A percentile compares a stretch with the other conserved stretches of the same genome.
Evolutionary conservation across 2,797 vertebrate species (phyloP).

Genomic region (Hoplostethus mediterraneus): DNA sequence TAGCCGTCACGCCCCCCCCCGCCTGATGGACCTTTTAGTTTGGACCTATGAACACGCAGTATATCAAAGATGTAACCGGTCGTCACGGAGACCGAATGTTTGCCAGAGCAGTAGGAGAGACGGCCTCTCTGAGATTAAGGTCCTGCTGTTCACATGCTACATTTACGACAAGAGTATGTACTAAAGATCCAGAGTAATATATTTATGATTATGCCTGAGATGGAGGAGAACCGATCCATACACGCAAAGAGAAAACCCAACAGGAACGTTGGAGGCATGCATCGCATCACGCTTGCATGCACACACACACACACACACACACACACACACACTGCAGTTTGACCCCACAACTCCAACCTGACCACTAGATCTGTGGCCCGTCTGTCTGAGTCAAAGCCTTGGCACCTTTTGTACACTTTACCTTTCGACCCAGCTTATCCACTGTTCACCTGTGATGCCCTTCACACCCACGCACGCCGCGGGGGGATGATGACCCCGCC

Average conservation of each 20-base stretch:
- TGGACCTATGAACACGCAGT: slow-evolving; percentile 80
- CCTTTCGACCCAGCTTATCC: slow-evolving; percentile 33
- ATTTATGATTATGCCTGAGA: slow-evolving; percentile 70
- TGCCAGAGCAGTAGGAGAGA: slow-evolving; percentile 63
- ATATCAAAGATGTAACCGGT: slow-evolving; percentile 79
- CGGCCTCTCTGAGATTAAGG: slow-evolving; percentile 77
- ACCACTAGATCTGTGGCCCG: slow-evolving; percentile 56
- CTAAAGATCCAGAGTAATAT: slow-evolving; percentile 77
- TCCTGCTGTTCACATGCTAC: slow-evolving; percentile 49
- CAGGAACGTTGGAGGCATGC: slow-evolving; percentile 45
- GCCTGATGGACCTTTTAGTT: slow-evolving; percentile 73
- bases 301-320: slow-evolving; percentile 29
- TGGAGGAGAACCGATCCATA: slow-evolving; percentile 49
- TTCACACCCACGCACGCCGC: slow-evolving; percentile 50
- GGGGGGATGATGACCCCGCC: slow-evolving; percentile 56
- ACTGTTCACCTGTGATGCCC: slow-evolving; percentile 56
- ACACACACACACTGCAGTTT: slow-evolving; percentile 37
- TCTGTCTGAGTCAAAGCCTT: slow-evolving; percentile 61
- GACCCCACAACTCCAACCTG: slow-evolving; percentile 43
- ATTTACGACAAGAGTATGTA: slow-evolving; percentile 67
- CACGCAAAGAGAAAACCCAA: slow-evolving; percentile 34
- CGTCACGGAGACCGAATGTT: slow-evolving; percentile 78
- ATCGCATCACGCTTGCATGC: slow-evolving; percentile 27
- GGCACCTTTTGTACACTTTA: slow-evolving; percentile 67
- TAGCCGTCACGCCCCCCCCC: slow-evolving; percentile 68